Evolutionary conservation across 2,113 vertebrate species (phyloP).

Genomic region (Excalfactoria chinensis): DNA sequence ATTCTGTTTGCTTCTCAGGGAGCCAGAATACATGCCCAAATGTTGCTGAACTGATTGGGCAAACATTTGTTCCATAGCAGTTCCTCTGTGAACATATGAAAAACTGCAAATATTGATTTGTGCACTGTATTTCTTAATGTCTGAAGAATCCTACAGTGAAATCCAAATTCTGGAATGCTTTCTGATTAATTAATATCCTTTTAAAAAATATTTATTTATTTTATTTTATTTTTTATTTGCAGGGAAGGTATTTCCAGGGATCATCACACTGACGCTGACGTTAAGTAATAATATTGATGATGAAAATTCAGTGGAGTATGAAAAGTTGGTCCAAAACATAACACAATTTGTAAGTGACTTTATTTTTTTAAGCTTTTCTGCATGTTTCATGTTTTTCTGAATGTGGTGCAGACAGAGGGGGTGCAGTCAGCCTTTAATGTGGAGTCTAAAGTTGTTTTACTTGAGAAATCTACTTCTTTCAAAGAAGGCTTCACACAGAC

Average conservation of each 20-base stretch:
- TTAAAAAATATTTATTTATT: too few species aligned
- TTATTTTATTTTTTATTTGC: constrained; percentile 41
- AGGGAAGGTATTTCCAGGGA: constrained; percentile 56
- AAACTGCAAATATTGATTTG: not conserved
- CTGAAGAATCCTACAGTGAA: not conserved
- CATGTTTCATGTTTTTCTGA: not conserved
- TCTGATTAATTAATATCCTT: not conserved
- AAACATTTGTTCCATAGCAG: not conserved
- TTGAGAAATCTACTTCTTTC: not conserved
- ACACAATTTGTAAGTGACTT: constrained; percentile 43
- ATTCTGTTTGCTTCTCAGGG: not conserved
- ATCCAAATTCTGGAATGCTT: not conserved
- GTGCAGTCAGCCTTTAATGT: not conserved
- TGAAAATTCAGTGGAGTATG: not conserved
- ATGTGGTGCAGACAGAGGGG: not conserved
- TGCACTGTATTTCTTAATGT: not conserved
- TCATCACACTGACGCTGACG: accelerated
- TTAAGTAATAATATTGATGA: accelerated
- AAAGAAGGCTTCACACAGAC: not conserved
- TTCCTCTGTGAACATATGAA: not conserved
- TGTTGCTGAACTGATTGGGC: not conserved
- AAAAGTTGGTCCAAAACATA: accelerated
- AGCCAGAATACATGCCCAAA: not conserved
- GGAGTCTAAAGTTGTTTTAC: not conserved
- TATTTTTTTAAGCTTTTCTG: not conserved